Percentiles rank a stretch among this genome's conserved stretches.
Conservation (phyloP, 2,113 vertebrate species). For the Tichodroma muraria region DNA sequence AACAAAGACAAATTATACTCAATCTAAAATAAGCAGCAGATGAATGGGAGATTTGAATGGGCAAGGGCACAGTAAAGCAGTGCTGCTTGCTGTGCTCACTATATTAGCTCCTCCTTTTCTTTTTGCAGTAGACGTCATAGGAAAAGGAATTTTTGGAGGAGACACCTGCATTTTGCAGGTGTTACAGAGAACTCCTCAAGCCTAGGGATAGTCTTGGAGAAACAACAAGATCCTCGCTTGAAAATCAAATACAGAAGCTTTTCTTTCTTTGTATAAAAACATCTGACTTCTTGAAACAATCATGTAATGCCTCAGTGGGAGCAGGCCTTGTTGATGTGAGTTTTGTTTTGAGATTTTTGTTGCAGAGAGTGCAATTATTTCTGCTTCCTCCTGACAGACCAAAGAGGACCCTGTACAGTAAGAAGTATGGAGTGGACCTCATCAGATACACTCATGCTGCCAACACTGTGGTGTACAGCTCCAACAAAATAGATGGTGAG, state of each 20-base stretch:
- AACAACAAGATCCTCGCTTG: not conserved
- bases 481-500: constrained; percentile 99
- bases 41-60: not conserved
- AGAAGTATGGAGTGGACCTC: constrained; percentile 98
- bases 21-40: not conserved
- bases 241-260: not conserved
- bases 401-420: constrained; percentile 97
- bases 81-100: not conserved
- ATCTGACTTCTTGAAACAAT: not conserved
- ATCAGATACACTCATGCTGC: constrained; percentile 98
- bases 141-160: not conserved
- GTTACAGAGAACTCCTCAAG: not conserved
- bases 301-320: not conserved
- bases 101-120: not conserved
- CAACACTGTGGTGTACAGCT: constrained; percentile 99
- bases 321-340: not conserved
- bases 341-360: not conserved
- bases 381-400: constrained; percentile 76
- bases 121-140: not conserved
- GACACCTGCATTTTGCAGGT: not conserved
- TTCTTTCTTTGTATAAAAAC: not conserved
- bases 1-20: not conserved
- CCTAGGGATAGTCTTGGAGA: not conserved
- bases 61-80: not conserved
- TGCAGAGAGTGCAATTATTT: not conserved